Base-by-base conservation (phyloP, 2,888 invertebrate genomes). In the Asteroscopus sphinx region DNA sequence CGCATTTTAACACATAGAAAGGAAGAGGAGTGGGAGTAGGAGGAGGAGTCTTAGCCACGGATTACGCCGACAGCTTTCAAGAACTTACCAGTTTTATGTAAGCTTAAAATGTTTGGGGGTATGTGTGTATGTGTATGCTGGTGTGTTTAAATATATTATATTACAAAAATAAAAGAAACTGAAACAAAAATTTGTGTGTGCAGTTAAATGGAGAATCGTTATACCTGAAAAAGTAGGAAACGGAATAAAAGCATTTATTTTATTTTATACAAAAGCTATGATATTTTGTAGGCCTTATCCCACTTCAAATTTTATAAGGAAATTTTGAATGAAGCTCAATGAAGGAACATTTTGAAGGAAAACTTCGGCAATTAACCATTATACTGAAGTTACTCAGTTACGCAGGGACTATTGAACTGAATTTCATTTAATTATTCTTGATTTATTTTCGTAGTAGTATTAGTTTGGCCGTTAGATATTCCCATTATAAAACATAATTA, bases 321-420 rank as follows among this genome's bases (percentile, higher is more conserved):
- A 57, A 56, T 30, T 44, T 1, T 17, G 42, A 63, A 75, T 52
- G 41, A 52, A 57, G 13, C 15, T 49, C 26, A 35, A 48, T 42
- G 41, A 52, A 54, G 11, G 13, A 67, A 59, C 40, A 46, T 49
- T 56, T 12, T 33, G 15, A 17, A n/a, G 26, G 17, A 8, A 42
- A 68, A 61, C 51, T 73, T 72, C 47, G 12, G 36, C 45, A 55
- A 65, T 72, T 62, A 68, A 54, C 51, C 42, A 59, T 62, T 59
- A 41, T 36, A 28, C 26, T 21, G 21, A 51, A 72, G 40, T 58
- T 48, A 60, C 28, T 60, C n/a, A 60, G 56, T 61, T 32, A 44
- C n/a, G 28, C 49, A 12, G 44, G 15, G 40, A 53, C 40, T 52
- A 42, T 66, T 54, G 44, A 39, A 57, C 49, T 44, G 37, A 39